phyloP scores from a whole-genome alignment of 2,797 vertebrate species.

The Pogonophryne albipinna region DNA sequence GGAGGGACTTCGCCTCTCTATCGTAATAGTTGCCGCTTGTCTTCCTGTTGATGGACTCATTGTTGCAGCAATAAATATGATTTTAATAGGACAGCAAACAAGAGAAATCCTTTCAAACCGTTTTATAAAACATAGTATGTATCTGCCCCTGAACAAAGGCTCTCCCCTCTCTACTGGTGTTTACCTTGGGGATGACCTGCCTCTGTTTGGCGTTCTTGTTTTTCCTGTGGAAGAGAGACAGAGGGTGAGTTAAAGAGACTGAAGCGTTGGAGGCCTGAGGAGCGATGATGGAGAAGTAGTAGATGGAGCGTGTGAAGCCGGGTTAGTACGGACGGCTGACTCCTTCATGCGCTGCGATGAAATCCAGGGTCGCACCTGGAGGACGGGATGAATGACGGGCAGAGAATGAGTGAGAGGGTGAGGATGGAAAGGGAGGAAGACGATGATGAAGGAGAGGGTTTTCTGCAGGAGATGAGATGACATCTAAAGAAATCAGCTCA shows the following conservation, averaged over 20 bases:
- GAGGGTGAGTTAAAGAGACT: constrained; percentile 59
- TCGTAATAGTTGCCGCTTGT: too few species aligned
- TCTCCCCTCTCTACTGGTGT: background rate
- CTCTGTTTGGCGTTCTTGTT: constrained; percentile 91
- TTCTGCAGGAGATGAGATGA: constrained; percentile 41
- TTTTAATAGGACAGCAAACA: background rate
- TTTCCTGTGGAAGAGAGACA: constrained; percentile 87
- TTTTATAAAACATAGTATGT: background rate
- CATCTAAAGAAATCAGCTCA: constrained; percentile 48
- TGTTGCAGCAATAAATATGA: too few species aligned
- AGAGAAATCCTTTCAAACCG: background rate
- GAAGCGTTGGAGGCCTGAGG: constrained; percentile 22
- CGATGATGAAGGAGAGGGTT: constrained; percentile 6
- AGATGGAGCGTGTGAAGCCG: constrained; percentile 37
- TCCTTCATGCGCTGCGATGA: constrained; percentile 74
- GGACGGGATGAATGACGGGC: constrained; percentile 39
- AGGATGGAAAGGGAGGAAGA: constrained; percentile 1
- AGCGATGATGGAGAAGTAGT: constrained; percentile 10
- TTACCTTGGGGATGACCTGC: constrained; percentile 98
- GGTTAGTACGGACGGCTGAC: constrained; percentile 68
- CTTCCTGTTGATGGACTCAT: too few species aligned
- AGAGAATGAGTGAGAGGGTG: constrained; percentile 1
- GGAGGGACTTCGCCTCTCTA: too few species aligned
- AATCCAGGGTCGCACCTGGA: constrained; percentile 68
- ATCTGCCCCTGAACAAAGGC: background rate